These are phyloP conservation scores for Recurvirostra avosetta DNA, from an alignment of 2,113 vertebrate genomes.

Conservation along the genomic window DNA sequence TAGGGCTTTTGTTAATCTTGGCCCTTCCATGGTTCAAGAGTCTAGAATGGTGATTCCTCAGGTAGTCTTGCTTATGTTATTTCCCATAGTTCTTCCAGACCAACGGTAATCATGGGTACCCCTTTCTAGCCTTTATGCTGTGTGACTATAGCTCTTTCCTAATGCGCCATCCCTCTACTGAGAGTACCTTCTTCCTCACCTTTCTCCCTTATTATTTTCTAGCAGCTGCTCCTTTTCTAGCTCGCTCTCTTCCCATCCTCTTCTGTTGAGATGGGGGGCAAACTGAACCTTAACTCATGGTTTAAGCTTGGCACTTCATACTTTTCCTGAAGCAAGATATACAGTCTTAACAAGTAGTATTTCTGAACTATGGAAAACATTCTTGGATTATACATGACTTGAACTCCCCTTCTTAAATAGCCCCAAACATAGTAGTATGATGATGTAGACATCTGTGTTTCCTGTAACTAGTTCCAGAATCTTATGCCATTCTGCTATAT, in stretches of 20 bases:
- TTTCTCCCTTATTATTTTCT: background rate
- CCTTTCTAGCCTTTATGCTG: background rate
- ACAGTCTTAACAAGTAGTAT: background rate
- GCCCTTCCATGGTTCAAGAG: background rate
- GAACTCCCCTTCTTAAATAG: background rate
- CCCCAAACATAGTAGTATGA: too few relatives aligned
- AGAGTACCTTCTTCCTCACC: background rate
- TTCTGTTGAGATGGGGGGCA: background rate
- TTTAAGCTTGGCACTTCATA: background rate
- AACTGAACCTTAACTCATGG: background rate
- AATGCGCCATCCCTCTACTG: background rate
- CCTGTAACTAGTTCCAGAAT: background rate
- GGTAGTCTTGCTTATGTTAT: background rate
- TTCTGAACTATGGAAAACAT: background rate
- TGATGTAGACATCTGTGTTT: background rate
- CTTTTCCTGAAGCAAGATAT: background rate
- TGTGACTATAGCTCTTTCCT: background rate
- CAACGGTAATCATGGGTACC: rapidly evolving
- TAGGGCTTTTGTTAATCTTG: background rate
- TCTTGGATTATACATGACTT: background rate
- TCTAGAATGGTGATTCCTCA: background rate
- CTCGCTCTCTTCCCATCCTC: rapidly evolving
- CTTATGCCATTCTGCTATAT: background rate
- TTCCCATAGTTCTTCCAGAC: background rate
- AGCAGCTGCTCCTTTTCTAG: background rate